Evolutionary conservation across 2,797 vertebrate genomes (phyloP).

Genomic region (Gobio occitaniae): DNA sequence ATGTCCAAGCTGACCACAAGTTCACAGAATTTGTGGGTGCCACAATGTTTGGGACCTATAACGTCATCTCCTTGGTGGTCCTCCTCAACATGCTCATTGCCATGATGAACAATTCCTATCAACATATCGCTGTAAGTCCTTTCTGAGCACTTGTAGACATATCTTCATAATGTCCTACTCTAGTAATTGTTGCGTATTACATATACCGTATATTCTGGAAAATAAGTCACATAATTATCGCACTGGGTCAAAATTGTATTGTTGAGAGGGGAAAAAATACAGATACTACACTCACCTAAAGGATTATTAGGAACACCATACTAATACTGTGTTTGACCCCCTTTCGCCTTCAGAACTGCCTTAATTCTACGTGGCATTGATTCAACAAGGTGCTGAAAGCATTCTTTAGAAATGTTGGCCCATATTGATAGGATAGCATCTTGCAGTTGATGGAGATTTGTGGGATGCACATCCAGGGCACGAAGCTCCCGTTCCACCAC

Average conservation of each 20-base stretch:
- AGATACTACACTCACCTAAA: background rate
- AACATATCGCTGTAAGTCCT: constrained; percentile 95
- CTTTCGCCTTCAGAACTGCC: too few species aligned
- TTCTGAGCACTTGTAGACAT: background rate
- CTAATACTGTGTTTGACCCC: too few species aligned
- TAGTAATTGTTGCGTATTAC: background rate
- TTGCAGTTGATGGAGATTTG: too few species aligned
- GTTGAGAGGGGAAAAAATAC: too few species aligned
- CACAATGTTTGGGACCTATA: constrained; percentile 98
- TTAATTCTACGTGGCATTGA: too few species aligned
- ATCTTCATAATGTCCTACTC: background rate
- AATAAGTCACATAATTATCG: background rate
- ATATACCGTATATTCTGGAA: background rate
- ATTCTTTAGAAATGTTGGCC: too few species aligned
- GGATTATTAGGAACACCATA: too few species aligned
- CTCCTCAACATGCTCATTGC: constrained; percentile 99
- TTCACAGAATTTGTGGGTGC: constrained; percentile 96
- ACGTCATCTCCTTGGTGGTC: constrained; percentile 96
- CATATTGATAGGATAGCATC: too few species aligned
- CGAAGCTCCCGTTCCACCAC: too few species aligned
- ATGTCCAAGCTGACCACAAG: constrained; percentile 86
- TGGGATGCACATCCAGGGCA: too few species aligned
- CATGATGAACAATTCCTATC: constrained; percentile 99
- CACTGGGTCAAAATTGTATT: background rate
- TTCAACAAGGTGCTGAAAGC: too few species aligned